Evolutionary conservation across 2,888 invertebrate genomes (phyloP), one percentile per base, ranked within the genome.

Genomic region (Adineta ricciae): DNA sequence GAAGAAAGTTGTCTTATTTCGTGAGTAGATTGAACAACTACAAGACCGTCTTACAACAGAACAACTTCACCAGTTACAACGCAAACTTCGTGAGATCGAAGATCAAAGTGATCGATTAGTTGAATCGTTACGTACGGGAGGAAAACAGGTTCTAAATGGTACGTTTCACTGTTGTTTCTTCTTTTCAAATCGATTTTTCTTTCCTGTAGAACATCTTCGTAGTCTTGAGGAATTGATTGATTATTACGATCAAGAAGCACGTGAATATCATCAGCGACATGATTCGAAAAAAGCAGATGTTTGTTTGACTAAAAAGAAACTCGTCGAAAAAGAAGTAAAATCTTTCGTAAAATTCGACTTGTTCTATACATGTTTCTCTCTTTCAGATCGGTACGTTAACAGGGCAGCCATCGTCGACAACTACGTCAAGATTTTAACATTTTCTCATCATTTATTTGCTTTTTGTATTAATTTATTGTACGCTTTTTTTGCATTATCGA

Each of bases 191-290:
- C 5, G 11, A 46, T 8, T 46, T 46, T 46, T 46, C 46, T 46
- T 7, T 21, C 5, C 19, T 73, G 2, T 78, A 78, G 78, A 38
- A n/a, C 78, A 78, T 78, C 9, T 78, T 41, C 41, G n/a, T 36
- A n/a, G 41, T 41, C 41, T 78, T 24, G 41, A 38, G 11, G 78
- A 78, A 21, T 78, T 78, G 14, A 41, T 24, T 78, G 78, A 78
- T n/a, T 41, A 41, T 78, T 78, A 78, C 7, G 78, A 78, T 78
- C 78, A 41, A 41, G 38, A 78, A 78, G 78, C 78, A n/a, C 41
- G 24, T 24, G 41, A 78, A 41, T 41, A 78, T 78, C 41, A 38
- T 78, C 38, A 78, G 41, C 78, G 78, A 41, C 38, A 36, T 41
- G 78, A 78, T 7, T 2, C 24, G 24, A 78, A 41, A 41, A 78